Evolutionary conservation across 2,113 vertebrate species (phyloP).

Genomic region (Hippolais icterina): DNA sequence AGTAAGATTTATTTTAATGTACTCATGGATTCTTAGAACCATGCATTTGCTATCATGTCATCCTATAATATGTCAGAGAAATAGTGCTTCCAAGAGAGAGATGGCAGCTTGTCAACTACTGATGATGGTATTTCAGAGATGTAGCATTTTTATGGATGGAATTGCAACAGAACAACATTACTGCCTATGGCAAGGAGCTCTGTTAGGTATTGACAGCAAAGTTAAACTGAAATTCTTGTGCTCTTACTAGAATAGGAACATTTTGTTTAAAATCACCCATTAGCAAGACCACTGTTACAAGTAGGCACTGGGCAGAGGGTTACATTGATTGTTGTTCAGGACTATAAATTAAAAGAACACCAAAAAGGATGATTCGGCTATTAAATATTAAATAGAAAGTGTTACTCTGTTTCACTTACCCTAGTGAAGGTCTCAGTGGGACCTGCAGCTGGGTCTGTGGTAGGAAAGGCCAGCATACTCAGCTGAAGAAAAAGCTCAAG

Average conservation of each 20-base stretch:
- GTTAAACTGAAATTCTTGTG: background rate
- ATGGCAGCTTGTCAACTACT: background rate
- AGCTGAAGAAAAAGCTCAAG: background rate
- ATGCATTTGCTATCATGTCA: background rate
- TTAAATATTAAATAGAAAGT: background rate
- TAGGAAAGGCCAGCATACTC: background rate
- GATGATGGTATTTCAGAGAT: background rate
- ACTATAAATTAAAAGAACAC: background rate
- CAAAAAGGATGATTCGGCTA: background rate
- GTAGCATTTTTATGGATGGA: slow-evolving; percentile 1
- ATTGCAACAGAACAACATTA: background rate
- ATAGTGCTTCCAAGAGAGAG: background rate
- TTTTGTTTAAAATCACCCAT: background rate
- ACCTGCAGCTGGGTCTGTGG: background rate
- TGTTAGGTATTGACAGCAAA: background rate
- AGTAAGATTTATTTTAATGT: slow-evolving; percentile 14
- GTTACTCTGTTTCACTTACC: background rate
- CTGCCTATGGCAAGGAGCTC: background rate
- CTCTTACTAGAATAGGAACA: background rate
- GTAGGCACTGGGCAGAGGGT: background rate
- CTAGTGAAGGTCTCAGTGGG: background rate
- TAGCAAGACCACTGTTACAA: background rate
- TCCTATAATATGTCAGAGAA: background rate
- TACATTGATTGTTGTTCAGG: background rate
- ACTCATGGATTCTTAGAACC: background rate